Evolutionary conservation across 2,888 invertebrate species (phyloP), one percentile per base, ranked within the genome.

Genomic region (Aspidiotus destructor): DNA sequence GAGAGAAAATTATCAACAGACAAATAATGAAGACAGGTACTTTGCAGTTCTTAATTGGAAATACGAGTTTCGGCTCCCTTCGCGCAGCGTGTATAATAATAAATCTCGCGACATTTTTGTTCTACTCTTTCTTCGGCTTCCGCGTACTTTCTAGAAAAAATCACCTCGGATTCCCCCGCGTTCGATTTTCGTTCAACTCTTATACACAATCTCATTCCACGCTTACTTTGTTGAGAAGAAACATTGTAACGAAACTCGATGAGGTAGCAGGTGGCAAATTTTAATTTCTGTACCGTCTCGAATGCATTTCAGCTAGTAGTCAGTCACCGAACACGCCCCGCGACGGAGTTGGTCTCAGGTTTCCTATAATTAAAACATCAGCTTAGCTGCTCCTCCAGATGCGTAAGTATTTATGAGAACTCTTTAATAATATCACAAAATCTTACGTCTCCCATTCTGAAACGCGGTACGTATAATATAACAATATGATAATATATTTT

Each of bases 381-480:
- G 65, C 64, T 58, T 58, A 28, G 65, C 48, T 65, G 65, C 58
- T 65, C 58, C 65, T 65, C 44, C 65, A 65, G 65, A 65, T 65
- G 65, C 65, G 65, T 65, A 58, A 65, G 65, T 65, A 65, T 65
- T 65, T 65, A 65, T 65, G 65, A 65, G 65, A 65, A 65, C 65
- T 65, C 65, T 65, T 65, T 65, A 65, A 65, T 65, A 65, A 65
- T 65, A 58, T 57, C 65, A 42, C 57, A 58, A 58, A 58, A 48
- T 28, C 44, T 65, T 65, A 58, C 58, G 17, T 42, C 13, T 10
- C 65, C 48, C 15, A 52, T 13, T 40, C 15, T 41, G 55, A 65
- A 65, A 28, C 28, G 28, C 28, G 28, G 28, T 28, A 28, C 28
- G 5, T 28, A 28, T 28, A 28, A 28, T 28, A 28, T 28, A 28